Base-by-base conservation (phyloP, 2,113 vertebrate genomes). In the Festucalex cinctus region DNA sequence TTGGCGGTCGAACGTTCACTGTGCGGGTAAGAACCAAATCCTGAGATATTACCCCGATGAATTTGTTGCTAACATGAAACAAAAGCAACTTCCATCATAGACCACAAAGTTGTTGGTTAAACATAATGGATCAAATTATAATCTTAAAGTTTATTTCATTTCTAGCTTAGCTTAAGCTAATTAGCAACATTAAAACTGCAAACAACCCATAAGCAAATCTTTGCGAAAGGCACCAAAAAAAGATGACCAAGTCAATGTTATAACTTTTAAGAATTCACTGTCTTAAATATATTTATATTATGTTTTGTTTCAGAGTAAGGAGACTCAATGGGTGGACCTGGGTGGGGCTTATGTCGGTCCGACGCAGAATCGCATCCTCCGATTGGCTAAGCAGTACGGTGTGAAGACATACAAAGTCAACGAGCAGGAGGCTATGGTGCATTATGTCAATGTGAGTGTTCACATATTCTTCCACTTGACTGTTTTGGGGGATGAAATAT, bases 331-430 rank as follows among this genome's bases (percentile, higher is more conserved):
- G 76, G 96, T 98, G 57, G 97, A 99, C 78, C 92, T 99, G 58
- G 97, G 97, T 46, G 97, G 97, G 73, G 94, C 97, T 14, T 99
- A 99, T 0, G 80, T 99, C 61, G 97, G 97, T 0, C 97, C 97
- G 43, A 99, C 97, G 12, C 97, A 99, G 82, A 98, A 99, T 82
- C 94, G 94, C 62, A 91, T 99, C 63, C 88, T 99, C 57, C 88
- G 97, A 22, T 78, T 99, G 73, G 93, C 96, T 65, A 95, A 94
- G 63, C 94, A 99, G 66, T 81, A 96, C 35, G 94, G 92, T 70
- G 70, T 99, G 17, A 81, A 98, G 76, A 99, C 97, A 0, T 98
- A 98, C 85, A 98, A 96, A 91, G 95, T 99, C 84, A 98, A 98
- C 48, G 96, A 98, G 87, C 77, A 91, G 57, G 94, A 97, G 73